phyloP scores from a whole-genome alignment of 2,113 vertebrate genomes.

The Urocolius indicus region DNA sequence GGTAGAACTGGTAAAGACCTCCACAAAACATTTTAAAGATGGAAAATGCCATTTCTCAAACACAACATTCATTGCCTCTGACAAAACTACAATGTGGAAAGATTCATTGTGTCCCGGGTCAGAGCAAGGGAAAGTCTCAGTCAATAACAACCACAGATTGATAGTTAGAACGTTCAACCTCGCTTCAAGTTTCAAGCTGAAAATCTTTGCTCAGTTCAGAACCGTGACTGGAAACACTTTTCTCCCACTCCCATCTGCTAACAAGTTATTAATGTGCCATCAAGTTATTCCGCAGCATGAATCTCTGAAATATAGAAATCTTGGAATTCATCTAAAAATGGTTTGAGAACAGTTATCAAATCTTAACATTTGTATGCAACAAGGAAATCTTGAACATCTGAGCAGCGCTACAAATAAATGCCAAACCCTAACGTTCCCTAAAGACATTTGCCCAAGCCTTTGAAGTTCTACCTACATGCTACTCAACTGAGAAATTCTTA shows the following conservation, averaged over 20 bases:
- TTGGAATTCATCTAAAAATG: not conserved
- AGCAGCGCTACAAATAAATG: not conserved
- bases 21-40: not conserved
- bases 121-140: not conserved
- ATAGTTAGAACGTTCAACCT: not conserved
- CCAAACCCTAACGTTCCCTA: not conserved
- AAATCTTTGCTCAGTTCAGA: constrained; percentile 27
- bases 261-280: constrained; percentile 51
- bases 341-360: constrained; percentile 20
- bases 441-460: not conserved
- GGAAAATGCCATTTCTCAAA: not conserved
- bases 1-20: not conserved
- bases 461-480: not conserved
- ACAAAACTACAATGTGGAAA: not conserved
- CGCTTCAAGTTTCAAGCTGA: not conserved
- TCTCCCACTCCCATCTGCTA: constrained; percentile 65
- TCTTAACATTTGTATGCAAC: not conserved
- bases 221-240: not conserved
- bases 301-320: not conserved
- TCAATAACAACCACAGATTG: not conserved
- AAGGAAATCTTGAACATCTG: not conserved
- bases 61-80: not conserved
- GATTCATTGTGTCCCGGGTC: not conserved
- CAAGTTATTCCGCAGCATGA: constrained; percentile 6
- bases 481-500: not conserved